Conservation (phyloP, 2,113 vertebrate genomes). For the Pagrus major region DNA sequence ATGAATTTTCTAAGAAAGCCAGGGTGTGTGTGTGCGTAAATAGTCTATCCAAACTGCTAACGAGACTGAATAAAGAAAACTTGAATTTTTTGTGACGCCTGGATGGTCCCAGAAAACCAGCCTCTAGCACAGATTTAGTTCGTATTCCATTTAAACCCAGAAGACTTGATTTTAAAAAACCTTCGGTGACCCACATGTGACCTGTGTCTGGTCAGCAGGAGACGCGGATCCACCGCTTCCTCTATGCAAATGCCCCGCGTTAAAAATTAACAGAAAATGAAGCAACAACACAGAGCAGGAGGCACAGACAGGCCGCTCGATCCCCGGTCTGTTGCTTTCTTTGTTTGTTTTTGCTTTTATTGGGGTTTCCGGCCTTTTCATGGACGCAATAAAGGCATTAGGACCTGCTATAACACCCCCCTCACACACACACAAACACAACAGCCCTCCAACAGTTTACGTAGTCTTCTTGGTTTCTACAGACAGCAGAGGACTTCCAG, state of each 20-base stretch:
- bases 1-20: background rate
- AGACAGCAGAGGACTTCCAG: background rate
- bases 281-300: constrained; percentile 16
- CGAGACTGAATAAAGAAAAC: background rate
- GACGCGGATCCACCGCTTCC: constrained; percentile 62
- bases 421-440: background rate
- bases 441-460: background rate
- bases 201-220: constrained; percentile 44
- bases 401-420: constrained; percentile 31
- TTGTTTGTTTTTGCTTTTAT: constrained; percentile 73
- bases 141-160: background rate
- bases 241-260: constrained; percentile 37
- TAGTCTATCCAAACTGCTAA: background rate
- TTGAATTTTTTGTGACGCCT: background rate
- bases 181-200: constrained; percentile 46
- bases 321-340: constrained; percentile 48
- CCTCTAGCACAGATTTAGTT: background rate
- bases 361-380: constrained; percentile 81
- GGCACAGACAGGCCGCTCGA: constrained; percentile 24
- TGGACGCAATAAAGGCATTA: constrained; percentile 78
- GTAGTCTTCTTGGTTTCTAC: background rate
- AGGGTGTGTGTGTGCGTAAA: background rate
- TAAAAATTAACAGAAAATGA: constrained; percentile 68
- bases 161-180: constrained; percentile 30
- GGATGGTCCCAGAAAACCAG: background rate